Evolutionary conservation across 1,140 invertebrate genomes (phyloP).

Genomic region (Augochlora pura): DNA sequence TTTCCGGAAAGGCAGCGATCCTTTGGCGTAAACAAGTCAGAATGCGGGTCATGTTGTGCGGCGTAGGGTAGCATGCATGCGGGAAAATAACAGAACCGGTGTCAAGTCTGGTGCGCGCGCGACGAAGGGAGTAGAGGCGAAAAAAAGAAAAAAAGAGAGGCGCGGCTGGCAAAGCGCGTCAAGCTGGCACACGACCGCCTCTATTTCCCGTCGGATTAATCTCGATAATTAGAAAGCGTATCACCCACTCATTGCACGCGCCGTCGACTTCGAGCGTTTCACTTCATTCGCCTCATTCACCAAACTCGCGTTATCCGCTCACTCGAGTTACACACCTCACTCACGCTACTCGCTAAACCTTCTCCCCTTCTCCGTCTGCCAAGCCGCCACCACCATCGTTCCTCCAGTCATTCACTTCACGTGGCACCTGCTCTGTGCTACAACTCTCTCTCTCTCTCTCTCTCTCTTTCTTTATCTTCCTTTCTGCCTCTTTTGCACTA

Average conservation of each 20-base stretch:
- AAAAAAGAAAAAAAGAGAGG: constrained; percentile 19
- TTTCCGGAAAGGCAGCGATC: constrained; percentile 4
- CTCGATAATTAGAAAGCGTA: constrained; percentile 74
- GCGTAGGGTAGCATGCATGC: constrained; percentile 10
- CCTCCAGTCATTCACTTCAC: constrained; percentile 58
- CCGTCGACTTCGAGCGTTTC: constrained; percentile 70
- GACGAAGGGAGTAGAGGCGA: constrained; percentile 15
- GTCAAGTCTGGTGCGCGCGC: constrained; percentile 29
- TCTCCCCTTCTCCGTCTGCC: constrained; percentile 31
- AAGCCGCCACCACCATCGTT: constrained; percentile 45
- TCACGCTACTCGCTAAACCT: constrained; percentile 57
- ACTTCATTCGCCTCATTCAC: constrained; percentile 74
- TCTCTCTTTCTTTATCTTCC: neutral
- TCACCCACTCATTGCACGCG: constrained; percentile 72
- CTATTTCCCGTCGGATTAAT: constrained; percentile 64
- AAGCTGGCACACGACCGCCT: constrained; percentile 43
- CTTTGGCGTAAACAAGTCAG: constrained; percentile 23
- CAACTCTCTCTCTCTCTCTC: constrained; percentile 8
- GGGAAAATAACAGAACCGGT: constrained; percentile 52
- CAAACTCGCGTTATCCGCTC: constrained; percentile 69
- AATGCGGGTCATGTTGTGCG: constrained; percentile 33
- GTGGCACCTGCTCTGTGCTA: constrained; percentile 55
- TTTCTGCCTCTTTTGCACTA: neutral
- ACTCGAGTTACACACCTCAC: constrained; percentile 62
- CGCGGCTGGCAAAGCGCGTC: constrained; percentile 32